A percentile compares a stretch with the other conserved stretches of the same genome.
Evolutionary conservation across 2,888 invertebrate genomes (phyloP).

Genomic region (Melinaea marsaeus): DNA sequence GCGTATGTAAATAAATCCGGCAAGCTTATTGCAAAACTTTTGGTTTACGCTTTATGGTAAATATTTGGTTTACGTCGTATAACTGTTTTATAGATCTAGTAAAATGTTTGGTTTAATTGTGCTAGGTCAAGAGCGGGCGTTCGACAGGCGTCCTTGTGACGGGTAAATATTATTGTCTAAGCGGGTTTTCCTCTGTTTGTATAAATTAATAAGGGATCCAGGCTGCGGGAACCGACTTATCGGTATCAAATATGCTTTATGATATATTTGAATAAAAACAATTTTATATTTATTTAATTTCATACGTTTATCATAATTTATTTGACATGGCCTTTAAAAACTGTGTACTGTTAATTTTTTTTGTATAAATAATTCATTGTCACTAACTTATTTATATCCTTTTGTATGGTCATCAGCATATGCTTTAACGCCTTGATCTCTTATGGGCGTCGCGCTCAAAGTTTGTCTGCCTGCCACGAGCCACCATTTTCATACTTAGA

Average conservation of each 20-base stretch:
- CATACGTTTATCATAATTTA: neutral
- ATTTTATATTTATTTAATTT: too few relatives aligned
- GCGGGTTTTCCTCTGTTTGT: conserved; percentile 73
- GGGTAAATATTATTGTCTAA: conserved; percentile 77
- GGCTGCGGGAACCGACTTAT: conserved; percentile 49
- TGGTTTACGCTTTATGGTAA: conserved; percentile 78
- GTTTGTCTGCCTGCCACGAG: conserved; percentile 83
- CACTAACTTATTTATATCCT: neutral
- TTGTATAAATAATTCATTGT: neutral
- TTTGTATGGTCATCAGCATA: conserved; percentile 25
- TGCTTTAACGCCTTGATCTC: conserved; percentile 36
- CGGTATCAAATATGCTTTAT: conserved; percentile 22
- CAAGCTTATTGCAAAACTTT: conserved; percentile 77
- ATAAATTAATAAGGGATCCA: conserved; percentile 58
- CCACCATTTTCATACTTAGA: conserved; percentile 98
- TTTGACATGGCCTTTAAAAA: neutral
- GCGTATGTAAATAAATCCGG: conserved; percentile 70
- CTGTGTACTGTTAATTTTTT: neutral
- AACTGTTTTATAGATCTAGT: conserved; percentile 77
- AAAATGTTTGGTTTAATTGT: conserved; percentile 77
- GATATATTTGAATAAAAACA: neutral
- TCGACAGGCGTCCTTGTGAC: conserved; percentile 76
- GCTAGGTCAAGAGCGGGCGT: conserved; percentile 76
- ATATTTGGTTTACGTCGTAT: conserved; percentile 77
- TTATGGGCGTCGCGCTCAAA: conserved; percentile 46